These are phyloP conservation scores for Notolepis coatsorum DNA, from an alignment of 2,797 vertebrate species.

Conservation along the genomic window DNA sequence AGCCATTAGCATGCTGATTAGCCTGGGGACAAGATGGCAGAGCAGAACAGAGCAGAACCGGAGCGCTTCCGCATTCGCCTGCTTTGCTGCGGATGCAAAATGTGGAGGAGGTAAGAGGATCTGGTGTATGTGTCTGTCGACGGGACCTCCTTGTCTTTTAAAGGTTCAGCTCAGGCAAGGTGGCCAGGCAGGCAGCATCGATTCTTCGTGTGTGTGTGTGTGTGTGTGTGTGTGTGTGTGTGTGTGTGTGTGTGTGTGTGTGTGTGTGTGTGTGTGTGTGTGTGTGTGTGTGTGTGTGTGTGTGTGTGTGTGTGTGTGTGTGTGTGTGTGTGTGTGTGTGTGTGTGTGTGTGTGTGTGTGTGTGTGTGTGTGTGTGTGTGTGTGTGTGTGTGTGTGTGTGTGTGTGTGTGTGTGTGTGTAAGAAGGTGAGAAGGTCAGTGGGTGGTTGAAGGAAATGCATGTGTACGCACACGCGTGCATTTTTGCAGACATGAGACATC, in stretches of 20 bases:
- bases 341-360: not conserved
- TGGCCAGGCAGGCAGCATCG: too few species aligned
- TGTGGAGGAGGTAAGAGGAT: slow-evolving; percentile 72
- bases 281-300: too few species aligned
- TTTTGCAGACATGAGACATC: slow-evolving; percentile 65
- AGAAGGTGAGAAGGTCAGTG: slow-evolving; percentile 1
- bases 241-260: too few species aligned
- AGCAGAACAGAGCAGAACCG: slow-evolving; percentile 60
- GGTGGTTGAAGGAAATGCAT: slow-evolving; percentile 12
- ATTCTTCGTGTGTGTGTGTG: too few species aligned
- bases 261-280: too few species aligned
- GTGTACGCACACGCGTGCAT: slow-evolving; percentile 61
- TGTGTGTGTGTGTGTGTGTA: slow-evolving; percentile 32
- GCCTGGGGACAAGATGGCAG: slow-evolving; percentile 68
- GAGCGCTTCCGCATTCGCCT: slow-evolving; percentile 65
- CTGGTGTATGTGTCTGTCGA: slow-evolving; percentile 43
- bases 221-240: not conserved
- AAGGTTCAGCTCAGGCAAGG: not conserved
- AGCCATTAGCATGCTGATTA: slow-evolving; percentile 59
- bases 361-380: not conserved
- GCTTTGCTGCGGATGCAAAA: slow-evolving; percentile 77
- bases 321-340: not conserved
- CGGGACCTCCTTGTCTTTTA: slow-evolving; percentile 32
- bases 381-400: slow-evolving; percentile 12
- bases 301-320: too few species aligned